phyloP scores from a whole-genome alignment of 2,797 vertebrate species.

The Parauchenoglanis punctatus region DNA sequence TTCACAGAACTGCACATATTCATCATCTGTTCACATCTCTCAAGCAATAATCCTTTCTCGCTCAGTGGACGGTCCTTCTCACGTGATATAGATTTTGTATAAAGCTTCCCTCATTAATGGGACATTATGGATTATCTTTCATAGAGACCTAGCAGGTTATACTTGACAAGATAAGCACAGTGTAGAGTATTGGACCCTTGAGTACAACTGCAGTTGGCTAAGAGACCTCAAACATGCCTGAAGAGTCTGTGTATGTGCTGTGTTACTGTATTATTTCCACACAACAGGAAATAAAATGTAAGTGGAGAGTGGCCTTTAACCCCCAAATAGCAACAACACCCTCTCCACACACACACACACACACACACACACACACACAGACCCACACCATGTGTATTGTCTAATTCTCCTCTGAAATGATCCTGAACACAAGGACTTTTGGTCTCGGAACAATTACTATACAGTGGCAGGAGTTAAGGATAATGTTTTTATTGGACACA shows the following conservation, averaged over 20 bases:
- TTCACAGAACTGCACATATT: not conserved
- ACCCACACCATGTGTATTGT: not conserved
- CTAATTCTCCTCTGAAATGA: not conserved
- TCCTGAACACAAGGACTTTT: not conserved
- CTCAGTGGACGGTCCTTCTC: not conserved
- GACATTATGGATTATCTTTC: not conserved
- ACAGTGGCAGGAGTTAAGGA: constrained; percentile 7
- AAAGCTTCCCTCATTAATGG: not conserved
- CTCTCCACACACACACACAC: not conserved
- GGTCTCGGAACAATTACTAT: not conserved
- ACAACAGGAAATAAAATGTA: constrained; percentile 57
- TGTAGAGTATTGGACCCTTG: constrained; percentile 15
- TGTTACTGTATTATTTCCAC: constrained; percentile 58
- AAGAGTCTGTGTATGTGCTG: constrained; percentile 41
- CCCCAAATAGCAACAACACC: not conserved
- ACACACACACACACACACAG: not conserved
- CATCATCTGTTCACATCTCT: not conserved
- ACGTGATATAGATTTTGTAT: not conserved
- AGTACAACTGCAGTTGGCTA: constrained; percentile 14
- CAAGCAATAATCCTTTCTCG: not conserved
- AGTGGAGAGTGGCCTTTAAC: constrained; percentile 33
- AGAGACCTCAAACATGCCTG: constrained; percentile 37
- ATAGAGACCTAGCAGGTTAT: not conserved
- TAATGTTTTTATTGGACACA: constrained; percentile 47
- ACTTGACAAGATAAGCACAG: constrained; percentile 17